phyloP scores from a whole-genome alignment of 2,888 invertebrate genomes.

The Papilio gigon region DNA sequence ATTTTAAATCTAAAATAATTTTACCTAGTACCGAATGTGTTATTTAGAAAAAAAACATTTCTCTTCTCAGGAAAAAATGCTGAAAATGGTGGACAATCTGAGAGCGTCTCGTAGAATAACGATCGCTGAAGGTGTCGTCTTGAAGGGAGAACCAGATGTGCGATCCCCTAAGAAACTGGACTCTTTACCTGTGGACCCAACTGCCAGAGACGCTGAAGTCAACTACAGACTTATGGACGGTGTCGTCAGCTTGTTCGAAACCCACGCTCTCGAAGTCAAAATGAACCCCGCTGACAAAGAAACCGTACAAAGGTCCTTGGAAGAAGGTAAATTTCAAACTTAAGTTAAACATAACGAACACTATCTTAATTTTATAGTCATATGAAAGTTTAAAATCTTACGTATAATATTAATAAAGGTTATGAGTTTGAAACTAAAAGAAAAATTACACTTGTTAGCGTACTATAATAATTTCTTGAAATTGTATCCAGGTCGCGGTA shows the following conservation, averaged over 20 bases:
- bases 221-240: constrained; percentile 89
- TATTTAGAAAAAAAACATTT: constrained; percentile 38
- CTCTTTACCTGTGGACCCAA: constrained; percentile 86
- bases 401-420: no score
- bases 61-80: constrained; percentile 85
- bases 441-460: neutral
- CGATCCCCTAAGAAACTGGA: constrained; percentile 83
- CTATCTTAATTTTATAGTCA: no score
- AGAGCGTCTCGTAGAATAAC: constrained; percentile 75
- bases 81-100: constrained; percentile 85
- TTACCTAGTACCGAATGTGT: constrained; percentile 1
- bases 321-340: constrained; percentile 85
- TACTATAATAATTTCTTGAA: neutral
- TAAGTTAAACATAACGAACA: neutral
- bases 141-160: constrained; percentile 79
- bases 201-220: constrained; percentile 87
- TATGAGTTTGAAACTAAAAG: neutral
- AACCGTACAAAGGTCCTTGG: constrained; percentile 89
- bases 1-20: neutral
- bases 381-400: no score
- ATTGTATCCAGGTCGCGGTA: constrained; percentile 85
- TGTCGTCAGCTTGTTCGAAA: constrained; percentile 88
- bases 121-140: constrained; percentile 84
- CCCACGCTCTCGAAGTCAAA: constrained; percentile 91
- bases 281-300: constrained; percentile 88